phyloP scores from a whole-genome alignment of 2,888 invertebrate genomes.

The Ceratothoa steindachneri region DNA sequence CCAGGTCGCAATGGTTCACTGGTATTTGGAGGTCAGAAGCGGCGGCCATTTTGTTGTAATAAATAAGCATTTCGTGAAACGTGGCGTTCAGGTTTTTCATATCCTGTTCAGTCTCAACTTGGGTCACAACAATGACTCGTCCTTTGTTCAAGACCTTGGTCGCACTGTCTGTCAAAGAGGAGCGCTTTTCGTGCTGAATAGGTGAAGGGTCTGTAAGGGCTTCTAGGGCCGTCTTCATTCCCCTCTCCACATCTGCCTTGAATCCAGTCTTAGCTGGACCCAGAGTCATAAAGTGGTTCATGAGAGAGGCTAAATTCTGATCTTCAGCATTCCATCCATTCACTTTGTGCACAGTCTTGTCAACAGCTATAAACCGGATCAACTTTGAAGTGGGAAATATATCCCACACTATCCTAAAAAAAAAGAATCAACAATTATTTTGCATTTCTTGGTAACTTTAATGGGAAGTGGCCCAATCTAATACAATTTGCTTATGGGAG shows the following conservation, averaged over 20 bases:
- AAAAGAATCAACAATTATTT: too few relatives aligned
- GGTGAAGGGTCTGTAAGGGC: constrained; percentile 77
- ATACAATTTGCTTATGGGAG: too few relatives aligned
- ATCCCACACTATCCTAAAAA: constrained; percentile 76
- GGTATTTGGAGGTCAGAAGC: constrained; percentile 65
- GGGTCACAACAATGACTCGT: constrained; percentile 84
- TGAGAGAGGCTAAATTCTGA: constrained; percentile 68
- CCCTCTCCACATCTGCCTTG: constrained; percentile 33
- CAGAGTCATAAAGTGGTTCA: constrained; percentile 35
- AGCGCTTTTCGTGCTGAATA: constrained; percentile 62
- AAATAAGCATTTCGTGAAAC: constrained; percentile 72
- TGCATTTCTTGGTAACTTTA: background rate
- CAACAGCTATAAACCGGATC: constrained; percentile 67
- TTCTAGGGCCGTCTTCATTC: constrained; percentile 64
- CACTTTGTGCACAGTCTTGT: constrained; percentile 65
- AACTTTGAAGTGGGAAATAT: constrained; percentile 86
- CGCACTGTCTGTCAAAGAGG: constrained; percentile 56
- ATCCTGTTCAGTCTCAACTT: constrained; percentile 79
- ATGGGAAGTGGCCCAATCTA: background rate
- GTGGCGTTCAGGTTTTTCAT: constrained; percentile 82
- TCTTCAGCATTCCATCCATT: constrained; percentile 79
- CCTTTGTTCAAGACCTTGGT: constrained; percentile 62
- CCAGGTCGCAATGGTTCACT: constrained; percentile 82
- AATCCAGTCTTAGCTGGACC: constrained; percentile 33
- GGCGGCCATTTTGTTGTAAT: constrained; percentile 70